phyloP scores from a whole-genome alignment of 2,888 invertebrate species.

The Sminthurides aquaticus region DNA sequence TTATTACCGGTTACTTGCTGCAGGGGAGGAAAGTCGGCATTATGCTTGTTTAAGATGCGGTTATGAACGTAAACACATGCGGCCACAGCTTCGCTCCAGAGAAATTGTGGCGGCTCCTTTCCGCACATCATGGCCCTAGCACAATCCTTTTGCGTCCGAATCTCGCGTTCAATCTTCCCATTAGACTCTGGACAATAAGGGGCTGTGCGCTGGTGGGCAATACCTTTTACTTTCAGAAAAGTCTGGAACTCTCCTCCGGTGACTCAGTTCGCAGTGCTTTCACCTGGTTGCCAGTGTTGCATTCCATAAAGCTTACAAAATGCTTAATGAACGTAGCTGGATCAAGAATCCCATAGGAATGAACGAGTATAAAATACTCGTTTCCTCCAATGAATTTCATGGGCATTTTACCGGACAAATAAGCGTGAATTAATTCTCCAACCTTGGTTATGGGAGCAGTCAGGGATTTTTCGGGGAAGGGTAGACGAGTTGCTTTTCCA shows the following conservation, averaged over 20 bases:
- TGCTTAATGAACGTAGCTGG: neutral
- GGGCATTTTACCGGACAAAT: slow-evolving; percentile 9
- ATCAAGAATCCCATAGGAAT: neutral
- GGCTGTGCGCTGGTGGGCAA: neutral
- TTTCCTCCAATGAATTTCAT: neutral
- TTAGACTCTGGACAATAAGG: no score
- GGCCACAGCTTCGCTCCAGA: no score
- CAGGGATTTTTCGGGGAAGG: no score
- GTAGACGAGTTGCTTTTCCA: no score
- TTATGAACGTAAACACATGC: no score
- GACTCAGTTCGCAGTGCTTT: slow-evolving; percentile 4
- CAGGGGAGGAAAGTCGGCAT: no score
- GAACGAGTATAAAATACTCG: slow-evolving; percentile 5
- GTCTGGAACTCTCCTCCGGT: neutral
- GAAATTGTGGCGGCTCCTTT: no score
- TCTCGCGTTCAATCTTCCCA: no score
- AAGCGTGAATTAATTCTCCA: slow-evolving; percentile 9
- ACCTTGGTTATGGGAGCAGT: no score
- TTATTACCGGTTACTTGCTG: no score
- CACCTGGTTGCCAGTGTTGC: slow-evolving; percentile 5
- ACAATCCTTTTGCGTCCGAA: slow-evolving; percentile 4
- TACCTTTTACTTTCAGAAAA: neutral
- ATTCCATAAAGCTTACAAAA: neutral
- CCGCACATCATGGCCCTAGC: no score
- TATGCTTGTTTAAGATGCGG: no score